These are phyloP conservation scores for Archips crataeganus DNA, from an alignment of 2,888 invertebrate species.

Conservation along the genomic window DNA sequence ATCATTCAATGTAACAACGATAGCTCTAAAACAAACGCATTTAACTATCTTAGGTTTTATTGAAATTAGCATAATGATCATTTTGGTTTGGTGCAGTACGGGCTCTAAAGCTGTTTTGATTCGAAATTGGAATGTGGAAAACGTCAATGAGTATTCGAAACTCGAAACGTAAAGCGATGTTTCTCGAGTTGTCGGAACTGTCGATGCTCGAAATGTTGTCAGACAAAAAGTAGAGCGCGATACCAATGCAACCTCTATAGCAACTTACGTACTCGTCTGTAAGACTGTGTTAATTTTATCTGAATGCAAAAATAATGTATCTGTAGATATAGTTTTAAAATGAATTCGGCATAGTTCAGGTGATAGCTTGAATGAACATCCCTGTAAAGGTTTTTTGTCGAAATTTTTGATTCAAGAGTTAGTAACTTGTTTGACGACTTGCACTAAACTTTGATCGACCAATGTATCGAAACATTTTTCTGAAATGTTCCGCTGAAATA, in stretches of 20 bases:
- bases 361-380: too few species aligned
- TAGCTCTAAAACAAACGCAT: slow-evolving; percentile 54
- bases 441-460: too few species aligned
- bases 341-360: too few species aligned
- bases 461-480: too few species aligned
- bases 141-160: slow-evolving; percentile 72
- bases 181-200: slow-evolving; percentile 60
- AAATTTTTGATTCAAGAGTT: neutral
- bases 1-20: slow-evolving; percentile 65
- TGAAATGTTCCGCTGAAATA: too few species aligned
- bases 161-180: slow-evolving; percentile 73
- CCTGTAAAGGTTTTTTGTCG: neutral
- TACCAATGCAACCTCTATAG: slow-evolving; percentile 49
- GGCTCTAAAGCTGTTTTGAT: slow-evolving; percentile 56
- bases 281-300: neutral
- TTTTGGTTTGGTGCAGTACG: slow-evolving; percentile 48
- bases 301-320: neutral
- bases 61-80: slow-evolving; percentile 51
- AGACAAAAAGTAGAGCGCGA: slow-evolving; percentile 60
- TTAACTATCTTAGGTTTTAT: slow-evolving; percentile 61
- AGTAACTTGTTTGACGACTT: too few species aligned
- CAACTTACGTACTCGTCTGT: slow-evolving; percentile 46
- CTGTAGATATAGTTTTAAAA: too few species aligned
- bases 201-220: slow-evolving; percentile 65
- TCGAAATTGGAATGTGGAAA: slow-evolving; percentile 57